Evolutionary conservation across 2,113 vertebrate genomes (phyloP).

Genomic region (Dascyllus trimaculatus): DNA sequence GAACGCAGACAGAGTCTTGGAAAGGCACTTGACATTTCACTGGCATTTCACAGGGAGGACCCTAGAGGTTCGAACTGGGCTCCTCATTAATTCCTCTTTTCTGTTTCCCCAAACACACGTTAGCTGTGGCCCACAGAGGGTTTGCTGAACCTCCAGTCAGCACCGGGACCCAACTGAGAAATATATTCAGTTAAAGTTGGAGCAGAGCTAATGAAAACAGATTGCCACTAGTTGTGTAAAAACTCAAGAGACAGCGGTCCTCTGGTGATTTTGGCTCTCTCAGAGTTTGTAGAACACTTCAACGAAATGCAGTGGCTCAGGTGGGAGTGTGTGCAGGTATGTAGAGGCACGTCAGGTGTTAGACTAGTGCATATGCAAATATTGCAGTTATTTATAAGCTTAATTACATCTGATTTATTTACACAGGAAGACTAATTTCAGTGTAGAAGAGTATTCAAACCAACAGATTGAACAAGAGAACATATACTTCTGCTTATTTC

Average conservation of each 20-base stretch:
- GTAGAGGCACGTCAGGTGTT: background rate
- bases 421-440: no score
- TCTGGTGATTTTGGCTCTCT: slow-evolving; percentile 2
- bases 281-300: background rate
- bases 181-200: slow-evolving; percentile 32
- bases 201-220: slow-evolving; percentile 53
- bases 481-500: background rate
- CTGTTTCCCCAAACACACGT: slow-evolving; percentile 51
- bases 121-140: slow-evolving; percentile 29
- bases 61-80: slow-evolving; percentile 56
- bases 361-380: background rate
- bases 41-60: slow-evolving; percentile 71
- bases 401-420: background rate
- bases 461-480: background rate
- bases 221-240: slow-evolving; percentile 15
- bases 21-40: slow-evolving; percentile 81
- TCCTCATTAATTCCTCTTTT: slow-evolving; percentile 64
- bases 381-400: background rate
- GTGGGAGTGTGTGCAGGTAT: background rate
- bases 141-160: slow-evolving; percentile 49
- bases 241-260: slow-evolving; percentile 15
- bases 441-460: no score
- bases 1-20: slow-evolving; percentile 57
- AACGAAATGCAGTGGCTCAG: background rate
- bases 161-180: slow-evolving; percentile 30